phyloP scores from a whole-genome alignment of 2,797 vertebrate genomes.

The Hapalemur alaotrensis region DNA sequence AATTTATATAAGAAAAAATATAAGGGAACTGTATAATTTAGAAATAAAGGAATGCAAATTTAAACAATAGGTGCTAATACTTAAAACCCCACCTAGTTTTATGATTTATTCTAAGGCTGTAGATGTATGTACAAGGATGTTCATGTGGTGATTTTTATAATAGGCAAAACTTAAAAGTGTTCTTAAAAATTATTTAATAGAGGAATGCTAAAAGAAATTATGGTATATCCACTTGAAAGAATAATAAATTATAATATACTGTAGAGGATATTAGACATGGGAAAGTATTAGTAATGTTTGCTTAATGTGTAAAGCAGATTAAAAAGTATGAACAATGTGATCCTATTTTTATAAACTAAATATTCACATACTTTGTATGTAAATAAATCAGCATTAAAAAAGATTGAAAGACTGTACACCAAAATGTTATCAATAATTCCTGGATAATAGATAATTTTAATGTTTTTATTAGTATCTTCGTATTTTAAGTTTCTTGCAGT shows the following conservation, averaged over 20 bases:
- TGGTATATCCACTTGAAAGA: neutral
- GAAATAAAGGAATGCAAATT: neutral
- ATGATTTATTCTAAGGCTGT: neutral
- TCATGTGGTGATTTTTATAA: neutral
- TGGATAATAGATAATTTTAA: neutral
- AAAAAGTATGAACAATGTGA: neutral
- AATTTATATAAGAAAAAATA: neutral
- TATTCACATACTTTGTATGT: neutral
- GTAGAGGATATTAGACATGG: neutral
- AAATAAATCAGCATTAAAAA: neutral
- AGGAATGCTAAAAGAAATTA: slow-evolving; percentile 6
- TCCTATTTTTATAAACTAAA: neutral
- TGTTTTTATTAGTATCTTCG: neutral
- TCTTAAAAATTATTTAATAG: neutral
- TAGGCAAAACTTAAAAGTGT: neutral
- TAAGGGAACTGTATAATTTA: neutral
- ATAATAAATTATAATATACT: neutral
- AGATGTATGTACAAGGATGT: neutral
- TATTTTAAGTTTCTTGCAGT: neutral
- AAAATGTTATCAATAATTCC: neutral
- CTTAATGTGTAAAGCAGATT: neutral
- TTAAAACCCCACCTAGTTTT: slow-evolving; percentile 6
- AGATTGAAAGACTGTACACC: neutral
- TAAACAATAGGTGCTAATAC: neutral
- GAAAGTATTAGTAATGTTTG: neutral